Evolutionary conservation across 1,140 invertebrate species (phyloP).

Genomic region (Drosophila azteca): DNA sequence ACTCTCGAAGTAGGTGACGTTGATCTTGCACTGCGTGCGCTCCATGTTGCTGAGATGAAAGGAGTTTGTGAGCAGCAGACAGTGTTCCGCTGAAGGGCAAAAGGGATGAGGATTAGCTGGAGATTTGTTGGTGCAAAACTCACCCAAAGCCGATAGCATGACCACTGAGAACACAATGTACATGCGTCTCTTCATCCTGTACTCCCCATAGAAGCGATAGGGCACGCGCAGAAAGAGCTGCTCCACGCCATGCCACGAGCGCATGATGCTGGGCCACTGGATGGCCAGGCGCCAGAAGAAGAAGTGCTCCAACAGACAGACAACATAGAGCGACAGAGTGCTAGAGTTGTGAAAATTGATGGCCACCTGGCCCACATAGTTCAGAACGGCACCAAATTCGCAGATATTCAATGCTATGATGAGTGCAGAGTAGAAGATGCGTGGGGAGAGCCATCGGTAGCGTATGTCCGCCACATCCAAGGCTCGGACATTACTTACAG

Average conservation of each 20-base stretch:
- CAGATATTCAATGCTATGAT: constrained; percentile 56
- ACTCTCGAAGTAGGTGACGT: constrained; percentile 66
- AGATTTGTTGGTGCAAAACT: background rate
- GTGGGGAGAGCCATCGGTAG: constrained; percentile 59
- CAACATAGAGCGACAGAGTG: constrained; percentile 63
- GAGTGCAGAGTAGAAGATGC: constrained; percentile 49
- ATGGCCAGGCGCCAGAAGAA: constrained; percentile 75
- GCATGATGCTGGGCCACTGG: constrained; percentile 70
- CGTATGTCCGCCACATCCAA: constrained; percentile 44
- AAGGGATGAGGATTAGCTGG: too few relatives aligned
- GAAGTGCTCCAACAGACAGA: constrained; percentile 73
- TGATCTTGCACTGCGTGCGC: constrained; percentile 71
- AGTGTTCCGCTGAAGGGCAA: constrained; percentile 73
- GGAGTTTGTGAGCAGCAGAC: constrained; percentile 62
- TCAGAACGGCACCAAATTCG: constrained; percentile 64
- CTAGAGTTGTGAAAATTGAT: constrained; percentile 73
- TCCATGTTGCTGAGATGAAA: constrained; percentile 72
- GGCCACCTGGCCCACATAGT: constrained; percentile 49
- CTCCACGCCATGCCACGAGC: constrained; percentile 60
- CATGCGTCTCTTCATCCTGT: constrained; percentile 68
- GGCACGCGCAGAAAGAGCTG: constrained; percentile 66
- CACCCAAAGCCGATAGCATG: constrained; percentile 66
- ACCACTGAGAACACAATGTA: constrained; percentile 59
- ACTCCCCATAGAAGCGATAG: constrained; percentile 74
- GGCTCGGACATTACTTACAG: constrained; percentile 59